Base-by-base conservation (phyloP, 1,140 invertebrate genomes). In the Campoletis sonorensis region DNA sequence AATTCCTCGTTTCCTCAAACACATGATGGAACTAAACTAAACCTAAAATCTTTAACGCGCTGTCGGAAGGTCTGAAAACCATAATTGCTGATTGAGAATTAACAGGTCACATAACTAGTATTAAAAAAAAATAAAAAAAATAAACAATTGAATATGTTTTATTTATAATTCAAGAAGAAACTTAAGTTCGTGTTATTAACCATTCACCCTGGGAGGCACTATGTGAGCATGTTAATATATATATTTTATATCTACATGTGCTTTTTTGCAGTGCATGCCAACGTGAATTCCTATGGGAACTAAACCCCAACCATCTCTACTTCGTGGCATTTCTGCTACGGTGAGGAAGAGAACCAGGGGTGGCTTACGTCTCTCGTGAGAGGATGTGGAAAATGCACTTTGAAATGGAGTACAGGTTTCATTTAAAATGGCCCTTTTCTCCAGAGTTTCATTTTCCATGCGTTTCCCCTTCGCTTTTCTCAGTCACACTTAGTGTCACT, bases 391-490 rank as follows among this genome's bases (percentile, higher is more conserved):
- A 58, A 78, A 78, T 78, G 76, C 58, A 78, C 76, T 78, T 64
- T 78, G 76, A 78, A 78, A 67, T 78, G 76, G 76, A 78, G 76
- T 78, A 78, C 76, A 78, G 76, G 76, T 61, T 78, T n/a, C 76
- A 64, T 78, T 78, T 78, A 78, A 78, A 78, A 78, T 78, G 76
- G 76, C 58, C 58, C 67, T 70, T 33, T 70, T 64, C 58, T 78
- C 76, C 33, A 61, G 58, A 78, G 76, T 78, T 78, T 78, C 76
- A 67, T 78, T 78, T 78, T 78, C 58, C 76, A 78, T 78, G 58
- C 16, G 40, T 23, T 77, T 23, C 21, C 0, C 23, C 68, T 49
- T 64, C 13, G 45, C 30, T 16, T 26, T 26, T 45, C 37, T 75
- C 78, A 23, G 16, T 21, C 26, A 72, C 68, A 70, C 67, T 30